Percentiles rank a stretch among this genome's conserved stretches.
phyloP scores from a whole-genome alignment of 2,797 vertebrate species.

The Amniataba percoides region DNA sequence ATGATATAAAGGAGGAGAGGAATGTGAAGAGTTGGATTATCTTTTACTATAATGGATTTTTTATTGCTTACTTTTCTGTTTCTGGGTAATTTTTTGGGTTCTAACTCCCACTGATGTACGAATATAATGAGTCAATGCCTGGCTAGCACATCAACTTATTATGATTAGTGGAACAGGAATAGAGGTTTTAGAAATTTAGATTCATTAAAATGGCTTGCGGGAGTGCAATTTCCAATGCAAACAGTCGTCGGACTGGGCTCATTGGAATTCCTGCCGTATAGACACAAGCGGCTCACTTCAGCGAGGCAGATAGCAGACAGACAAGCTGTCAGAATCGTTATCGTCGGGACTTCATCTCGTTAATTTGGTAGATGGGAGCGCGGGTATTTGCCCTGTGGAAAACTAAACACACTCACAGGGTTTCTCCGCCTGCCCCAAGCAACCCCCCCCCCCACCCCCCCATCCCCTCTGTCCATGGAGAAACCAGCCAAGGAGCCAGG shows the following conservation, averaged over 20 bases:
- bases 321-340: constrained; percentile 80
- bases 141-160: constrained; percentile 32
- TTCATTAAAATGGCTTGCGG: constrained; percentile 67
- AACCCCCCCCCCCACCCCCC: background rate
- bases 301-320: constrained; percentile 70
- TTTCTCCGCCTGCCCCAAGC: constrained; percentile 28
- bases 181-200: constrained; percentile 56
- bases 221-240: constrained; percentile 63
- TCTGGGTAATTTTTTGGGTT: constrained; percentile 15
- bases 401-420: constrained; percentile 74
- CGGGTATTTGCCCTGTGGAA: constrained; percentile 84
- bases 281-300: constrained; percentile 42
- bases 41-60: constrained; percentile 12
- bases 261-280: constrained; percentile 71
- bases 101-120: constrained; percentile 16
- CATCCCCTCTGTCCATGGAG: constrained; percentile 36
- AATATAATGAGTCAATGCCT: constrained; percentile 30
- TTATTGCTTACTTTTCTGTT: constrained; percentile 16
- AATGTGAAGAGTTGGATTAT: constrained; percentile 43
- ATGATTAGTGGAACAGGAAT: constrained; percentile 57
- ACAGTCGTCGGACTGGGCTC: constrained; percentile 52
- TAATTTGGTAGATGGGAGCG: constrained; percentile 83
- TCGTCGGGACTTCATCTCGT: constrained; percentile 78
- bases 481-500: constrained; percentile 68
- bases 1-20: constrained; percentile 30